phyloP scores from a whole-genome alignment of 2,888 invertebrate species.

The Glyphotaelius pellucidus region DNA sequence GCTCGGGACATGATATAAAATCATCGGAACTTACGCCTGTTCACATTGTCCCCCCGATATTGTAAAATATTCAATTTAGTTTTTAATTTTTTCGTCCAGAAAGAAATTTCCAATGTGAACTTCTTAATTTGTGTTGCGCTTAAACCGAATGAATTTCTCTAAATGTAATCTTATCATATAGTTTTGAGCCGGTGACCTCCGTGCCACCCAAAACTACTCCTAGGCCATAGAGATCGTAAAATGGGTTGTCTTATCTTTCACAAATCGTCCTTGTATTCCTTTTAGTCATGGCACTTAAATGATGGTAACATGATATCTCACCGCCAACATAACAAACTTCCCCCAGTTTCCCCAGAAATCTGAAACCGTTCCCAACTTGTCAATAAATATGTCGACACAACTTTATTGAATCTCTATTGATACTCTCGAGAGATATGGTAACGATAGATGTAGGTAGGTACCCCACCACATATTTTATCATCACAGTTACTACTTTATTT shows the following conservation, averaged over 20 bases:
- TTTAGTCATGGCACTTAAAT: constrained; percentile 5
- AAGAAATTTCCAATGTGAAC: too few relatives aligned
- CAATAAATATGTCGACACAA: constrained; percentile 41
- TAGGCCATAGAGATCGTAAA: neutral
- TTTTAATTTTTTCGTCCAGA: too few relatives aligned
- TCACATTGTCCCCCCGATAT: too few relatives aligned
- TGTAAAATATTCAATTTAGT: too few relatives aligned
- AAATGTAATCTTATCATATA: too few relatives aligned
- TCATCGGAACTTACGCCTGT: too few relatives aligned
- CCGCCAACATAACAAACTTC: constrained; percentile 25
- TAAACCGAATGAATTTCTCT: too few relatives aligned
- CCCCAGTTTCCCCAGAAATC: constrained; percentile 15
- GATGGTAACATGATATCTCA: constrained; percentile 32
- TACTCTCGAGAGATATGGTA: constrained; percentile 36
- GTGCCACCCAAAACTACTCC: neutral
- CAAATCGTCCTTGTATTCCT: neutral
- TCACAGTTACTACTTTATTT: constrained; percentile 44
- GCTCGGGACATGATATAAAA: too few relatives aligned
- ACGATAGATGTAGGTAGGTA: neutral
- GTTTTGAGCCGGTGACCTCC: neutral
- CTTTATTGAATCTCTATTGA: constrained; percentile 37
- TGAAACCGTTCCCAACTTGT: constrained; percentile 9
- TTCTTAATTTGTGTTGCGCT: too few relatives aligned
- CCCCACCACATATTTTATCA: constrained; percentile 28
- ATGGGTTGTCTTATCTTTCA: neutral